phyloP scores from a whole-genome alignment of 1,140 invertebrate genomes.

The Micrasema minimum region DNA sequence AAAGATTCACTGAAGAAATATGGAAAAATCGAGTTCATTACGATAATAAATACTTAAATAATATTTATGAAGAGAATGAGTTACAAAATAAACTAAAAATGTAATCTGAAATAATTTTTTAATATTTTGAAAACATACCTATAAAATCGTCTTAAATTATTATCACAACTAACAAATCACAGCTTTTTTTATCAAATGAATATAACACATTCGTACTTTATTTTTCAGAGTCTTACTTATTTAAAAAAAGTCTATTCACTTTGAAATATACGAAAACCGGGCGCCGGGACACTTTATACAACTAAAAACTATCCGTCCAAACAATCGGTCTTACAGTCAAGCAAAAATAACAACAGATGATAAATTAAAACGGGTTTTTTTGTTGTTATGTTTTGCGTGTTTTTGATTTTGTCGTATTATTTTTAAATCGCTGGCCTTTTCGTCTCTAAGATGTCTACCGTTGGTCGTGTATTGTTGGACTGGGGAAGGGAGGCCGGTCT shows the following conservation, averaged over 20 bases:
- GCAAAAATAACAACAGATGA: neutral
- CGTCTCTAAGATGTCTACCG: conserved; percentile 40
- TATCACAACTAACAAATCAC: conserved; percentile 13
- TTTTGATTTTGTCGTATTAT: conserved; percentile 4
- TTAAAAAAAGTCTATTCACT: too few species aligned
- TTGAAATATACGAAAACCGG: neutral
- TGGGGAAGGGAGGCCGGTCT: conserved; percentile 28
- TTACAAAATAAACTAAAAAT: too few species aligned
- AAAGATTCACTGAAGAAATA: too few species aligned
- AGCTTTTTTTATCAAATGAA: neutral
- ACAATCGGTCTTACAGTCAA: neutral
- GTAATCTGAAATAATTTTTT: too few species aligned
- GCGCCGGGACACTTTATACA: neutral
- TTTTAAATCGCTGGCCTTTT: conserved; percentile 23
- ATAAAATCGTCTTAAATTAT: too few species aligned
- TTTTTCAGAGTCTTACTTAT: too few species aligned
- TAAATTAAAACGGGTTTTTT: neutral
- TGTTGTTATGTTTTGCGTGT: neutral
- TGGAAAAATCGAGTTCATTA: too few species aligned
- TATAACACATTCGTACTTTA: neutral
- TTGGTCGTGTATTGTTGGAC: conserved; percentile 19
- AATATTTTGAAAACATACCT: too few species aligned
- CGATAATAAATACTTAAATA: too few species aligned
- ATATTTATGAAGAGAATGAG: too few species aligned
- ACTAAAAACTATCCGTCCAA: neutral